Evolutionary conservation across 1,140 invertebrate genomes (phyloP), one percentile per base, ranked within the genome.

Genomic region (Drosophila funebris): DNA sequence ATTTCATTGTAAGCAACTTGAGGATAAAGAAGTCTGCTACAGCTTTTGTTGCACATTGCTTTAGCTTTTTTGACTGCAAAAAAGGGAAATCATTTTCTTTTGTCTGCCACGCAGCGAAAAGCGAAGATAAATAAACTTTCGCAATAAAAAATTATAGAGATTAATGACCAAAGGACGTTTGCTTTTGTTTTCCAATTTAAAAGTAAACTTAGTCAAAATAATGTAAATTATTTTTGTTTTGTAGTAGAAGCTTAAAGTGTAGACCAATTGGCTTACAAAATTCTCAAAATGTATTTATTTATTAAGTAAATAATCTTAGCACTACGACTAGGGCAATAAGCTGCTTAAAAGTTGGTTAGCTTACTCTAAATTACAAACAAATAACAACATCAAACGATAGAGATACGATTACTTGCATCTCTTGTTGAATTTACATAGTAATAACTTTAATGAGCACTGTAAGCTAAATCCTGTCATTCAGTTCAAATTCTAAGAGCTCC

Each of bases 141-240:
- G 56, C 69, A 67, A 75, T 84, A 66, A 68, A 84, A 67, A 78
- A 71, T 81, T 78, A 87, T 87, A 31, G 82, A 82, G 78, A 85
- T 81, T 81, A 82, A 85, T 78, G 82, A 56, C 9, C 4, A 60
- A 52, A 72, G 43, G 67, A 37, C 44, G 56, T 63, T 61, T 63
- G 37, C 20, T 33, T 68, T 64, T 68, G 60, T 53, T 18, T 5
- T 58, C 9, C 14, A 31, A 52, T 29, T 53, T 20, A n/a, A 52
- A 67, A 73, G 54, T 57, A 57, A 66, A 57, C 37, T 63, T 8
- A 9, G 44, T 52, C 48, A 64, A 64, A 64, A 66, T 68, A 72
- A 71, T 33, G 39, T 27, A 62, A 73, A 74, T 66, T 70, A 67
- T 61, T 70, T 50, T 27, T 4, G 44, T 66, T 48, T 66, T 1